Percentiles rank a stretch among this genome's conserved stretches.
These are phyloP conservation scores for Cheilosia scutellata DNA, from an alignment of 2,888 invertebrate species.

Conservation along the genomic window DNA sequence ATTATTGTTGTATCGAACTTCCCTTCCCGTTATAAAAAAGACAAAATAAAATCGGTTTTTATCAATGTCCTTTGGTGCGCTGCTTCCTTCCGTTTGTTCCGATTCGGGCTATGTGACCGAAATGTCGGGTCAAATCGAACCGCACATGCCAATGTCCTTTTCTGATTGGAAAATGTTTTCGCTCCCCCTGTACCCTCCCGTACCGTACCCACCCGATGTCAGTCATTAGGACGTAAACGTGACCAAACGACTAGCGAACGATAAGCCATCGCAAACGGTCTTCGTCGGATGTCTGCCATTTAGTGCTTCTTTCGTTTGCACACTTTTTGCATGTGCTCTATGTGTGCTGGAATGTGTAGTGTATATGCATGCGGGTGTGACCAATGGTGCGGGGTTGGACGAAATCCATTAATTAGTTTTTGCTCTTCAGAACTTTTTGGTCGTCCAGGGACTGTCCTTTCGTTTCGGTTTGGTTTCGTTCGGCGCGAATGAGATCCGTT, in stretches of 20 bases:
- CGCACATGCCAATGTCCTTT: slow-evolving; percentile 46
- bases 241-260: slow-evolving; percentile 51
- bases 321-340: slow-evolving; percentile 63
- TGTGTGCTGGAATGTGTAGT: slow-evolving; percentile 24
- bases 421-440: slow-evolving; percentile 42
- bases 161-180: slow-evolving; percentile 48
- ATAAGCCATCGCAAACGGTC: slow-evolving; percentile 54
- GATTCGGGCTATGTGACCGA: background rate
- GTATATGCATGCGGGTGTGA: slow-evolving; percentile 25
- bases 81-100: background rate
- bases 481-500: slow-evolving; percentile 36
- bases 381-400: slow-evolving; percentile 8
- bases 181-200: background rate
- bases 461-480: slow-evolving; percentile 30
- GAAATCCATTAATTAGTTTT: slow-evolving; percentile 72
- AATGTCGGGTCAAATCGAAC: slow-evolving; percentile 54
- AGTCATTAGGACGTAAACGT: slow-evolving; percentile 65
- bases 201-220: slow-evolving; percentile 39
- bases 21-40: background rate
- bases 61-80: slow-evolving; percentile 8
- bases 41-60: slow-evolving; percentile 14
- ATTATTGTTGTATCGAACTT: slow-evolving; percentile 36
- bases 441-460: slow-evolving; percentile 24
- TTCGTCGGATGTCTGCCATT: slow-evolving; percentile 60
- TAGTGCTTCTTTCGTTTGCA: slow-evolving; percentile 49